These are phyloP conservation scores for Marmota monax DNA, from an alignment of 2,113 vertebrate species.

Conservation along the genomic window DNA sequence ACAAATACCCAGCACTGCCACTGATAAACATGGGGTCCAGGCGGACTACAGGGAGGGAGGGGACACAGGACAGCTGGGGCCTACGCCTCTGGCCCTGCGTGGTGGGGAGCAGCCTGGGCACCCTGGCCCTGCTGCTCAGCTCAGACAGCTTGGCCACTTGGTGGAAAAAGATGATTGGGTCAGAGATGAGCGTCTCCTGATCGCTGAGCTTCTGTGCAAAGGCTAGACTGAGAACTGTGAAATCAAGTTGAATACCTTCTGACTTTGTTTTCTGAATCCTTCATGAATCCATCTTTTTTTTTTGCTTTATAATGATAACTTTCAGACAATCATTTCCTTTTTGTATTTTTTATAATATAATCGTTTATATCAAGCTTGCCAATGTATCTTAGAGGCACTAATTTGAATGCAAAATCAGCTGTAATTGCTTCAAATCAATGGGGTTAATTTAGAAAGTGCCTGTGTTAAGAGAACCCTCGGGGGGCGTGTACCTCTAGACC, in stretches of 20 bases:
- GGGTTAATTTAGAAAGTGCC: not conserved
- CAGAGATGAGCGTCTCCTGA: not conserved
- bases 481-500: too few relatives aligned
- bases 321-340: not conserved
- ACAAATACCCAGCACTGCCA: fast-evolving
- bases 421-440: not conserved
- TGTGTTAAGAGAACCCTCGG: too few relatives aligned
- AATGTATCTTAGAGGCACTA: not conserved
- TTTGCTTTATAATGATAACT: not conserved
- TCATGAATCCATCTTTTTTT: not conserved
- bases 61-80: too few relatives aligned
- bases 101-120: too few relatives aligned
- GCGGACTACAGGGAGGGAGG: not conserved
- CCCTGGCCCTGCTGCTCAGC: too few relatives aligned
- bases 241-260: not conserved
- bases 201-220: not conserved
- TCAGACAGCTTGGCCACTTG: not conserved
- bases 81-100: too few relatives aligned
- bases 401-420: not conserved
- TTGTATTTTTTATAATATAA: not conserved
- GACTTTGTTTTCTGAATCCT: not conserved
- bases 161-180: not conserved
- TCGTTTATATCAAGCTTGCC: not conserved
- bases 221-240: not conserved
- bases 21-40: fast-evolving